A percentile compares a stretch with the other conserved stretches of the same genome.
Evolutionary conservation across 2,888 invertebrate species (phyloP).

Genomic region (Ectropis crepuscularia): DNA sequence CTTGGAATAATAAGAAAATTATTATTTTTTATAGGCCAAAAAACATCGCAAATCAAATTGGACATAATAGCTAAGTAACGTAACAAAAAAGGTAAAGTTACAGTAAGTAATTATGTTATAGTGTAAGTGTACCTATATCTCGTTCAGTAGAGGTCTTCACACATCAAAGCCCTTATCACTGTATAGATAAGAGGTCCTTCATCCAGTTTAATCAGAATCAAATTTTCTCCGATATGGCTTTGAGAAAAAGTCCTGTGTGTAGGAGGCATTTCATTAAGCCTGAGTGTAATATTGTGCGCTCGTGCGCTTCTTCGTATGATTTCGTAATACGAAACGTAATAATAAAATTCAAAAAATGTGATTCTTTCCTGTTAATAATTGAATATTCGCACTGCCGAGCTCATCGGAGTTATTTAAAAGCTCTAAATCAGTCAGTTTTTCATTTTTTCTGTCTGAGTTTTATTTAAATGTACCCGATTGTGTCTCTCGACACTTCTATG

Average conservation of each 20-base stretch:
- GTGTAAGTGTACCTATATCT: neutral
- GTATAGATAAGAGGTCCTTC: slow-evolving; percentile 14
- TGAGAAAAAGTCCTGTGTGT: slow-evolving; percentile 15
- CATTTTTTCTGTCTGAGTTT: no score
- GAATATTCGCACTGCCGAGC: neutral
- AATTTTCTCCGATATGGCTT: slow-evolving; percentile 21
- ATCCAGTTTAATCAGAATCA: slow-evolving; percentile 20
- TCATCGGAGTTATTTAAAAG: no score
- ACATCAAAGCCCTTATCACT: slow-evolving; percentile 15
- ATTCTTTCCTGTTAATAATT: neutral
- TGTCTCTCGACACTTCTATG: no score
- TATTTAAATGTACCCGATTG: no score
- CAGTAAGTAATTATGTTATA: no score
- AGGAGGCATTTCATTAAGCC: slow-evolving; percentile 20
- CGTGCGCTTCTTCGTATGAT: neutral
- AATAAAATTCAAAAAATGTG: neutral
- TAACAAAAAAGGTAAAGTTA: no score
- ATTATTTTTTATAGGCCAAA: no score
- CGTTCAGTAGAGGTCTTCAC: slow-evolving; percentile 2
- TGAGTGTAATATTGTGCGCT: slow-evolving; percentile 9
- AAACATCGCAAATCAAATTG: no score
- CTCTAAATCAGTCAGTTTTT: no score
- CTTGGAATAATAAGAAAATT: no score
- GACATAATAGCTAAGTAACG: no score
- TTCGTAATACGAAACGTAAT: slow-evolving; percentile 1